A percentile compares a stretch with the other conserved stretches of the same genome.
Evolutionary conservation across 2,113 vertebrate genomes (phyloP).

Genomic region (Petaurus breviceps): DNA sequence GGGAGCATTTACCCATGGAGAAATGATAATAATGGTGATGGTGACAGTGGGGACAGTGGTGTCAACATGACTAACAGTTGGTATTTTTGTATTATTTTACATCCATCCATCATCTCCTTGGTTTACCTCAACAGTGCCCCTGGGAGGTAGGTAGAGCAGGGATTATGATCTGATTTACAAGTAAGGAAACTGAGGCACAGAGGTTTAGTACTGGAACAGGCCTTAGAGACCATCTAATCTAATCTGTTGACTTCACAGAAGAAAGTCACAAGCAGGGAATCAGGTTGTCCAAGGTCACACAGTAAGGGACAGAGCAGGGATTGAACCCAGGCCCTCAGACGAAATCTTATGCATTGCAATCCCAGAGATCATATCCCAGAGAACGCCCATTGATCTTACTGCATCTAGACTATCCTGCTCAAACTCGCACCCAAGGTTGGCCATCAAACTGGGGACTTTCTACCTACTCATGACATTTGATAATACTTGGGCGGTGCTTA

Average conservation of each 20-base stretch:
- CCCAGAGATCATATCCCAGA: neutral
- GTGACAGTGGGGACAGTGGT: no score
- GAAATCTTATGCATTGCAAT: neutral
- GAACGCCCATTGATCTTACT: neutral
- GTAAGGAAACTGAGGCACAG: neutral
- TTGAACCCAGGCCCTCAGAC: neutral
- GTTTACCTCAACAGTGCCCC: neutral
- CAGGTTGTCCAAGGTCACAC: neutral
- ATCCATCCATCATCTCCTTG: neutral
- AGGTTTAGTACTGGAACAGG: neutral
- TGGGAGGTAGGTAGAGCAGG: neutral
- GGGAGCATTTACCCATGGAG: rapidly evolving
- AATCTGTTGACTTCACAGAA: no score
- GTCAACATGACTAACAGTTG: neutral
- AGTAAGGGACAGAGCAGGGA: neutral
- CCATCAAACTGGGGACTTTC: neutral
- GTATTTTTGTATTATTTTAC: neutral
- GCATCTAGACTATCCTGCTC: neutral
- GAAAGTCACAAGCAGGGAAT: neutral
- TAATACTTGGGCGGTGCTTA: neutral
- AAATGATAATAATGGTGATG: neutral
- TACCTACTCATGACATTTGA: rapidly evolving
- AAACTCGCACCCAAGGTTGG: neutral
- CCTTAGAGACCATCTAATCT: neutral
- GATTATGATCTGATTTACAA: neutral